Evolutionary conservation across 2,113 vertebrate genomes (phyloP), one percentile per base, ranked within the genome.

Genomic region (Myotis davidii): DNA sequence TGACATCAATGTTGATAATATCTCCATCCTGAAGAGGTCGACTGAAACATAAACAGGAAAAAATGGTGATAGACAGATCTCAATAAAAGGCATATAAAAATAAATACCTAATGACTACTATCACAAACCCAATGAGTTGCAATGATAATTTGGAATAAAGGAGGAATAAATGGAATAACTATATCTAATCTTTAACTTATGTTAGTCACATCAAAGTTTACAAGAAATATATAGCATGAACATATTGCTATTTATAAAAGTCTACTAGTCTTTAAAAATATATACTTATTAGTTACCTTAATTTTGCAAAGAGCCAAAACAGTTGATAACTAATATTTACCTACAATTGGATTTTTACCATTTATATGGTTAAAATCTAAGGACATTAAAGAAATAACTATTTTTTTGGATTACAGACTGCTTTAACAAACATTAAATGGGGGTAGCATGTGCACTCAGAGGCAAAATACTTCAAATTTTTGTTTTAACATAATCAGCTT

Each of bases 1-100:
- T 99, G 98, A 99, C 99, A 99, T 99, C 99, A 98, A 98, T 98
- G 98, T 99, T 99, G 99, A 99, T 99, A 99, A 99, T 99, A 99
- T 99, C 99, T 98, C 97, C 98, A 98, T 99, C 98, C 97, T 98
- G 98, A 98, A 99, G 99, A 98, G 99, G 98, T 98, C 98, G 98
- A 97, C 98, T 98, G 97, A 97, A 99, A 98, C 98, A 98, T 98
- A 99, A 98, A 99, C 97, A 99, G 97, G 96, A 97, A 89, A 97
- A 95, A 98, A 97, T 9, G 81, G 95, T 98, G 98, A 98, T 69
- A 98, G 98, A 97, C 98, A 98, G 98, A 98, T 98, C 98, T 98
- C 98, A 98, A 96, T 98, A 97, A 96, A 98, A 97, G 95, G 95
- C 98, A 98, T 98, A 98, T 98, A 99, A 99, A 99, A 99, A 99